Evolutionary conservation across 2,888 invertebrate genomes (phyloP).

Genomic region (Nipponacmea schrenckii): DNA sequence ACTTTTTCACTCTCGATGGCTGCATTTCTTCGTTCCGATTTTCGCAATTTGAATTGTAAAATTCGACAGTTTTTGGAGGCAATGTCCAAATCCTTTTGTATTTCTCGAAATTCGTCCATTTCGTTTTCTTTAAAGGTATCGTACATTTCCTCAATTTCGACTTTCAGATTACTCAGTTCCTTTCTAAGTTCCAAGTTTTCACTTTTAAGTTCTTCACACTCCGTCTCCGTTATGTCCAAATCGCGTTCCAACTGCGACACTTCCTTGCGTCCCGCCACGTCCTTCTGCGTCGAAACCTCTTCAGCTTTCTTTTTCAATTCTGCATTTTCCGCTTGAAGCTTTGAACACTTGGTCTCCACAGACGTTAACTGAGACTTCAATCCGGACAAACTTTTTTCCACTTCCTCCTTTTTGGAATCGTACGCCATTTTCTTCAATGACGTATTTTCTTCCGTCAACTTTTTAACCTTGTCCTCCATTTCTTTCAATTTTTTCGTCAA

Average conservation of each 20-base stretch:
- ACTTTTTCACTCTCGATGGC: slow-evolving; percentile 87
- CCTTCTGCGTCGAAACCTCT: slow-evolving; percentile 18
- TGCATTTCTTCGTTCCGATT: slow-evolving; percentile 83
- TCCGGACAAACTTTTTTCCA: slow-evolving; percentile 13
- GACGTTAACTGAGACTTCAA: slow-evolving; percentile 40
- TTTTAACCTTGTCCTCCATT: slow-evolving; percentile 76
- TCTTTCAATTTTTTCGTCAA: slow-evolving; percentile 71
- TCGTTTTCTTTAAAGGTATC: slow-evolving; percentile 91
- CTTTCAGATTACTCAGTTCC: slow-evolving; percentile 90
- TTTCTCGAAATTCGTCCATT: slow-evolving; percentile 88
- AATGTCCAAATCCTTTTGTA: slow-evolving; percentile 95
- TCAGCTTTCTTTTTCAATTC: slow-evolving; percentile 40
- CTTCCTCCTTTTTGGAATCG: slow-evolving; percentile 22
- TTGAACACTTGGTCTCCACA: slow-evolving; percentile 46
- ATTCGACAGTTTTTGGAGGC: slow-evolving; percentile 98
- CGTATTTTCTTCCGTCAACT: slow-evolving; percentile 75
- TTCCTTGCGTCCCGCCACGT: slow-evolving; percentile 18
- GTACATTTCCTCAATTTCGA: slow-evolving; percentile 99
- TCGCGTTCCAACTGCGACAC: slow-evolving; percentile 21
- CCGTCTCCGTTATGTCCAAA: slow-evolving; percentile 74
- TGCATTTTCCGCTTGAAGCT: slow-evolving; percentile 44
- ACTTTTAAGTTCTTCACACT: slow-evolving; percentile 71
- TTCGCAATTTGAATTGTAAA: slow-evolving; percentile 95
- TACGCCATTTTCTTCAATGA: slow-evolving; percentile 3
- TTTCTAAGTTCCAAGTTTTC: slow-evolving; percentile 95